Conservation (phyloP, 2,797 vertebrate genomes). For the Heteromormyrus szaboi region DNA sequence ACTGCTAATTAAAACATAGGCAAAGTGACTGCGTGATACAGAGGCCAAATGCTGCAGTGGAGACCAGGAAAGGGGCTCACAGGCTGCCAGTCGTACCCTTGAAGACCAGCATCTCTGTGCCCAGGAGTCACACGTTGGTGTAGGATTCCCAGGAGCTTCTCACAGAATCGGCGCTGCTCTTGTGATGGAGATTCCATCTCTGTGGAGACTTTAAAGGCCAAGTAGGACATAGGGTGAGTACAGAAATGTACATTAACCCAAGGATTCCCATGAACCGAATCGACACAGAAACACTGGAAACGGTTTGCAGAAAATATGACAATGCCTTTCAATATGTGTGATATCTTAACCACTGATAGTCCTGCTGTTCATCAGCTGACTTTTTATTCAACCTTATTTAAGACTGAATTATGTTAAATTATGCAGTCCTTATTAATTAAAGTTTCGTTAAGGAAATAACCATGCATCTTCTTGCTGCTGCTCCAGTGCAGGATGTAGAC, state of each 20-base stretch:
- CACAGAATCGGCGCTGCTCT: not conserved
- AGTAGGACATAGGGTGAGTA: not conserved
- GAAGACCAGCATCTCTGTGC: not conserved
- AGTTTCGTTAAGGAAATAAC: not conserved
- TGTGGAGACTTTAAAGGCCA: not conserved
- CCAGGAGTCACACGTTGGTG: not conserved
- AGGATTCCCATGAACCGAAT: not conserved
- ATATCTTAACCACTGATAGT: not conserved
- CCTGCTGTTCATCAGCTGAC: not conserved
- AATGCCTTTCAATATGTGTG: not conserved
- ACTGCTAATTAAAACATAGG: conserved; percentile 1
- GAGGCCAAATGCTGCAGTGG: not conserved
- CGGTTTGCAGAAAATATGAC: not conserved
- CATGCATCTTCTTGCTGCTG: not conserved
- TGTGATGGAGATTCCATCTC: not conserved
- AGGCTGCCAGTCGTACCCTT: not conserved
- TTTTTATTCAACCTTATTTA: not conserved
- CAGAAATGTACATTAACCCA: not conserved
- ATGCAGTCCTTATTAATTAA: not conserved
- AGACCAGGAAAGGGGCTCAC: not conserved
- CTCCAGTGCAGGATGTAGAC: not conserved
- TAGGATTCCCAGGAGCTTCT: not conserved
- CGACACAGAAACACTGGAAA: not conserved
- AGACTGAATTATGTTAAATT: not conserved
- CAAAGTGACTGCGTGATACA: not conserved